Evolutionary conservation across 2,888 invertebrate species (phyloP).

Genomic region (Aspidiotus destructor): DNA sequence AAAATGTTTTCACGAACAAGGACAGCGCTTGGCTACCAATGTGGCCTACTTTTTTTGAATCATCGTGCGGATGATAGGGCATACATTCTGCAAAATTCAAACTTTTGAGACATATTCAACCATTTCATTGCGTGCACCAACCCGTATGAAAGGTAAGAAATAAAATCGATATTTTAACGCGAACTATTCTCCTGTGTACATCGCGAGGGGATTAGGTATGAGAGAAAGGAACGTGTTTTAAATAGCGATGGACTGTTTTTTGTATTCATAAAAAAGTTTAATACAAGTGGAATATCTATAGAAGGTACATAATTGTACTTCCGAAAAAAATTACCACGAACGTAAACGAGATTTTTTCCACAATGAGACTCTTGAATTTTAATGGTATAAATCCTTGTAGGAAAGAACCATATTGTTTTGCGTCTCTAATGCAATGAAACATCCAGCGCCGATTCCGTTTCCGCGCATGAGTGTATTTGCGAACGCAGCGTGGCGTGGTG

Average conservation of each 20-base stretch:
- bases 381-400: neutral
- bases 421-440: neutral
- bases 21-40: neutral
- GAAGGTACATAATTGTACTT: neutral
- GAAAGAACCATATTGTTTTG: slow-evolving; percentile 11
- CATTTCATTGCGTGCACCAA: slow-evolving; percentile 28
- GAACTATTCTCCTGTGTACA: slow-evolving; percentile 5
- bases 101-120: slow-evolving; percentile 22
- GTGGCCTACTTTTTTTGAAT: too few relatives aligned
- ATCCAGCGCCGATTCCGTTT: slow-evolving; percentile 22
- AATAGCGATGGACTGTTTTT: neutral
- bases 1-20: neutral
- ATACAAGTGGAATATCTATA: neutral
- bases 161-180: slow-evolving; percentile 28
- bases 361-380: neutral
- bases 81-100: neutral
- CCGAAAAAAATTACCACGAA: neutral
- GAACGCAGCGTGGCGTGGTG: neutral
- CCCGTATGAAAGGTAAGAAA: slow-evolving; percentile 26
- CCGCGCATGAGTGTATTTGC: slow-evolving; percentile 14
- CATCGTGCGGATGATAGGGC: too few relatives aligned
- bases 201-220: neutral
- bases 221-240: too few relatives aligned
- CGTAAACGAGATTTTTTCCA: neutral
- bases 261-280: neutral